Evolutionary conservation across 1,140 invertebrate species (phyloP).

Genomic region (Ceratosolen solmsi): DNA sequence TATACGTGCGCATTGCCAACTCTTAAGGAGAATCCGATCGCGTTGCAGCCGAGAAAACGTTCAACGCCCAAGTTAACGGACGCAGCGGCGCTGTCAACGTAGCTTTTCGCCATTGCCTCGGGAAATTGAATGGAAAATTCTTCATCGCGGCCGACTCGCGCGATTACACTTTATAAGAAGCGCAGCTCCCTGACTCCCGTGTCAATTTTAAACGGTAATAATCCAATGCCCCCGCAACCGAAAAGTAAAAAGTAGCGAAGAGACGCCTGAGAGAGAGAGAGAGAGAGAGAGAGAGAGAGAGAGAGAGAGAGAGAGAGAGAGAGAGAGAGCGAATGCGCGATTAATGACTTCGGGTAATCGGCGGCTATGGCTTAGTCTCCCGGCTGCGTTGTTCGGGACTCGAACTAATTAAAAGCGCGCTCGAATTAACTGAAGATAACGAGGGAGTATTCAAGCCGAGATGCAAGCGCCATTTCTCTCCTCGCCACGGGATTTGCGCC

Average conservation of each 20-base stretch:
- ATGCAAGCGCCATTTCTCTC: constrained; percentile 49
- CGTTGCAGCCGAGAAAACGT: neutral
- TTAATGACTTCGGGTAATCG: neutral
- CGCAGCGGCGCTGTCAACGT: too few species aligned
- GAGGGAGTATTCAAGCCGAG: constrained; percentile 51
- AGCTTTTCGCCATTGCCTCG: neutral
- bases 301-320: neutral
- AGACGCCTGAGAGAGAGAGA: too few species aligned
- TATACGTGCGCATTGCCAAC: neutral
- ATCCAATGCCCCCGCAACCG: neutral
- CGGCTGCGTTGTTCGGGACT: neutral
- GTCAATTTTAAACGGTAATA: constrained; percentile 34
- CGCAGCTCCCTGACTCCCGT: neutral
- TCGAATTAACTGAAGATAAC: constrained; percentile 63
- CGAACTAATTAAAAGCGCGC: constrained; percentile 58
- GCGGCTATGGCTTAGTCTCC: neutral
- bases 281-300: too few species aligned
- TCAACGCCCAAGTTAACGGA: neutral
- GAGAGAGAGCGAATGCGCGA: neutral
- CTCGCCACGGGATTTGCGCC: constrained; percentile 51
- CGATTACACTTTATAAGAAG: neutral
- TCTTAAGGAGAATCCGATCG: constrained; percentile 30
- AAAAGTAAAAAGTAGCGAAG: too few species aligned
- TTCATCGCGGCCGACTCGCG: neutral
- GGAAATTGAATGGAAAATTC: constrained; percentile 2